Percentiles rank a stretch among this genome's conserved stretches.
Evolutionary conservation across 2,113 vertebrate genomes (phyloP).

Genomic region (Ophthalmolycus amberensis): DNA sequence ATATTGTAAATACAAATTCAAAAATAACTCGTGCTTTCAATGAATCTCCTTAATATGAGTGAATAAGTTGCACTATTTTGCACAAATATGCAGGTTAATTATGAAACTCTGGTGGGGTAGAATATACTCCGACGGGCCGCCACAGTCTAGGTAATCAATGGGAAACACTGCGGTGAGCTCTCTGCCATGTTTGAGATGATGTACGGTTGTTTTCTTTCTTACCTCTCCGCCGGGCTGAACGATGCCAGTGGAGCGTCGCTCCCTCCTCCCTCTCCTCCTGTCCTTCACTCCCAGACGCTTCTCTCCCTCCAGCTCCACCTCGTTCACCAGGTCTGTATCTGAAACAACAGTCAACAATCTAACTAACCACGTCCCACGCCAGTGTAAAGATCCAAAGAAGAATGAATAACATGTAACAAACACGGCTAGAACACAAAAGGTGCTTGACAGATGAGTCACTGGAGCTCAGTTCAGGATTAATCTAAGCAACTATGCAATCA

Average conservation of each 20-base stretch:
- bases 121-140: background rate
- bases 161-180: background rate
- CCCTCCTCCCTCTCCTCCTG: slow-evolving; percentile 76
- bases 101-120: background rate
- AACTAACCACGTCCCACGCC: background rate
- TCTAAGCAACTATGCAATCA: background rate
- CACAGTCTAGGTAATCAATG: no score
- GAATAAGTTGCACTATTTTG: no score
- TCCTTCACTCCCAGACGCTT: slow-evolving; percentile 75
- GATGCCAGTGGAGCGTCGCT: slow-evolving; percentile 84
- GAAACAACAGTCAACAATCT: slow-evolving; percentile 15
- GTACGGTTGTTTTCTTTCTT: slow-evolving; percentile 14
- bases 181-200: background rate
- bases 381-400: background rate
- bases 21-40: background rate
- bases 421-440: background rate
- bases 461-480: background rate
- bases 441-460: background rate
- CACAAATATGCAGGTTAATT: background rate
- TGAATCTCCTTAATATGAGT: no score
- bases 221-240: slow-evolving; percentile 73
- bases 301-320: slow-evolving; percentile 73
- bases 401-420: background rate
- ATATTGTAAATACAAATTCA: background rate
- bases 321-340: slow-evolving; percentile 81